phyloP scores from a whole-genome alignment of 1,140 invertebrate species.

The Dendroctonus valens region DNA sequence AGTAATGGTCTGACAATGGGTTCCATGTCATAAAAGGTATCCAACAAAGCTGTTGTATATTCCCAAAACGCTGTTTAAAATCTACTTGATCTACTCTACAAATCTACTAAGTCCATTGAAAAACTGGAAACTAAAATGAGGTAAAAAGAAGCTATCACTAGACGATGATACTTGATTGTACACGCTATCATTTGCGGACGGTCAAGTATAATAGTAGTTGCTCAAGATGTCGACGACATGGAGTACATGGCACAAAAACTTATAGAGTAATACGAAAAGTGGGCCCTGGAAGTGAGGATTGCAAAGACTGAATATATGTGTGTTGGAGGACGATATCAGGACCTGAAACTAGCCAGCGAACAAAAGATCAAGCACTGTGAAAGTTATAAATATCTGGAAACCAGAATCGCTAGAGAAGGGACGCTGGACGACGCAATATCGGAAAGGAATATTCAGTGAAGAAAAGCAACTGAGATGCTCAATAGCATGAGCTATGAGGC shows the following conservation, averaged over 20 bases:
- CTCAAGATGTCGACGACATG: neutral
- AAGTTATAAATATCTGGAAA: neutral
- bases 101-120: too few species aligned
- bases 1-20: too few species aligned
- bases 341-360: neutral
- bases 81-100: too few species aligned
- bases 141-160: too few species aligned
- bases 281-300: neutral
- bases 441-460: neutral
- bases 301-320: constrained; percentile 1
- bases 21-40: too few species aligned
- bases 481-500: too few species aligned
- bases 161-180: too few species aligned
- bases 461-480: neutral
- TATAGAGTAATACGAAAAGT: neutral
- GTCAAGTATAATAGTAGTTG: too few species aligned
- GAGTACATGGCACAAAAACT: constrained; percentile 3
- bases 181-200: too few species aligned
- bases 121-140: too few species aligned
- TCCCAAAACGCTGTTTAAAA: too few species aligned
- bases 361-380: neutral
- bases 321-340: constrained; percentile 3
- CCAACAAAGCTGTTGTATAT: too few species aligned
- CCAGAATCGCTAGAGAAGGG: neutral
- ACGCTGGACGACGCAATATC: neutral